phyloP scores from a whole-genome alignment of 1,140 invertebrate genomes.

The Drosophila kanapiae region DNA sequence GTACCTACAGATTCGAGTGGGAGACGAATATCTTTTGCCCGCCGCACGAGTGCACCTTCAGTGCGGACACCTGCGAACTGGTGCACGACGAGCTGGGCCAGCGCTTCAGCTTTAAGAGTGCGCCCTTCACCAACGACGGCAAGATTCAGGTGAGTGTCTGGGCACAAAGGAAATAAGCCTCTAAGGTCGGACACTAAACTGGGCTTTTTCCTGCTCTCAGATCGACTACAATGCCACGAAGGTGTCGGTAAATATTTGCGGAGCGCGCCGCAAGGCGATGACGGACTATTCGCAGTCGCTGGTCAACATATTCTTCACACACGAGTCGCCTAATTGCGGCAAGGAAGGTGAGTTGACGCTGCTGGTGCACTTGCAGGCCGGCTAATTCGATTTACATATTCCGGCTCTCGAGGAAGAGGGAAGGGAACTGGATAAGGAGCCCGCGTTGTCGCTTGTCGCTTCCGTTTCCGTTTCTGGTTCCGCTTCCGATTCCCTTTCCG shows the following conservation, averaged over 20 bases:
- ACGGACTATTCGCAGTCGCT: conserved; percentile 81
- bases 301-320: conserved; percentile 83
- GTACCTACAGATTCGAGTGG: conserved; percentile 86
- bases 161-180: too few relatives aligned
- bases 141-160: conserved; percentile 68
- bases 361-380: background rate
- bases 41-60: conserved; percentile 72
- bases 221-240: conserved; percentile 56
- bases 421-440: conserved; percentile 10
- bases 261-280: conserved; percentile 61
- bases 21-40: conserved; percentile 86
- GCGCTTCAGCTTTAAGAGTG: conserved; percentile 66
- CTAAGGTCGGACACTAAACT: background rate
- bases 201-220: conserved; percentile 33
- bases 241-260: conserved; percentile 72
- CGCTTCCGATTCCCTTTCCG: conserved; percentile 56
- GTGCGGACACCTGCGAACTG: conserved; percentile 71
- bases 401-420: conserved; percentile 15
- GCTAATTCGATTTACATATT: conserved; percentile 68
- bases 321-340: conserved; percentile 68
- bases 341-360: conserved; percentile 62
- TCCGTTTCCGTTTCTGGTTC: conserved; percentile 63
- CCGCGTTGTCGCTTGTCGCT: conserved; percentile 64
- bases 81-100: conserved; percentile 67
- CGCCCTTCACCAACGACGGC: conserved; percentile 69